A percentile compares a stretch with the other conserved stretches of the same genome.
Evolutionary conservation across 2,113 vertebrate species (phyloP).

Genomic region (Pithys albifrons): DNA sequence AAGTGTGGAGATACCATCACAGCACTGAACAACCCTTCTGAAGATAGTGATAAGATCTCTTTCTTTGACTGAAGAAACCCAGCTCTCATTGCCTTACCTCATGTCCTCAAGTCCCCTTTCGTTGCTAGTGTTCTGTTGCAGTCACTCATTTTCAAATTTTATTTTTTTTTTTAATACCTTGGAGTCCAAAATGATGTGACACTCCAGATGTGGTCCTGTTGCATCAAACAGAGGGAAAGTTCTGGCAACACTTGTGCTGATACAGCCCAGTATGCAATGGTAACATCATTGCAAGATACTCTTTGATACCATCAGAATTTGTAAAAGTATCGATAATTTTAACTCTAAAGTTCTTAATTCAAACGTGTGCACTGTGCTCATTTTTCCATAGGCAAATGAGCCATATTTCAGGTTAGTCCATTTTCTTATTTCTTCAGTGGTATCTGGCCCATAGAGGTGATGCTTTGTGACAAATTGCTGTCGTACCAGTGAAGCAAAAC

Average conservation of each 20-base stretch:
- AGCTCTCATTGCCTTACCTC: background rate
- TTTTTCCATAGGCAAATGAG: background rate
- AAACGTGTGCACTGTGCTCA: rapidly evolving
- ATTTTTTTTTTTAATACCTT: background rate
- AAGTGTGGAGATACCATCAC: background rate
- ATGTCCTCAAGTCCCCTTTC: background rate
- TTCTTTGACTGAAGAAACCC: background rate
- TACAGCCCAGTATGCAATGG: background rate
- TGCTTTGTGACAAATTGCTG: background rate
- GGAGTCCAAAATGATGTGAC: background rate
- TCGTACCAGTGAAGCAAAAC: background rate
- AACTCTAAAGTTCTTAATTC: background rate
- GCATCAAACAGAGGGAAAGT: background rate
- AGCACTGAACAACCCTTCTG: background rate
- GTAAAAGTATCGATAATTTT: background rate
- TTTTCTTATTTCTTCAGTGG: background rate
- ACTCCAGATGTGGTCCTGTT: background rate
- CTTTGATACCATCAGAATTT: background rate
- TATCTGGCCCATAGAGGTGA: background rate
- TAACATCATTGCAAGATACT: background rate
- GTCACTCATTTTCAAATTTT: rapidly evolving
- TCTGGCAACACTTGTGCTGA: background rate
- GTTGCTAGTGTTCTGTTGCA: background rate
- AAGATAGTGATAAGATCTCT: background rate
- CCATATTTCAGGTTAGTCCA: background rate